Evolutionary conservation across 2,113 vertebrate genomes (phyloP), one percentile per base, ranked within the genome.

Genomic region (Scomber scombrus): DNA sequence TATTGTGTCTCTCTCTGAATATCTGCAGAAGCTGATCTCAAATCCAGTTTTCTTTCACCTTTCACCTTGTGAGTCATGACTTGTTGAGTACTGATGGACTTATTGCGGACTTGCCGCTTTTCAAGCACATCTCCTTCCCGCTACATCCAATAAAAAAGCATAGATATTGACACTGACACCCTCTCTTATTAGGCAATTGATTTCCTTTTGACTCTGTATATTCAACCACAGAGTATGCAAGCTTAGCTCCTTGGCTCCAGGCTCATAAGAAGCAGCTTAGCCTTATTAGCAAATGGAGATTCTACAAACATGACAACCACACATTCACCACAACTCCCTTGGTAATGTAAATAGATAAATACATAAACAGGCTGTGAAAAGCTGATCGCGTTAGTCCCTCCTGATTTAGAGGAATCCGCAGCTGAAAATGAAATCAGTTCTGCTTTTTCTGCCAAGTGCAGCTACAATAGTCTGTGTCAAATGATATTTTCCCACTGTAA

Each of bases 291-390:
- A 72, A 75, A 82, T 3, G 3, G 29, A 74, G 82, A 85, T 89
- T 85, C 80, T 19, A 66, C 81, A 85, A 91, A 92, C 90, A 92
- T 84, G 92, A 86, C 85, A 88, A 81, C 71, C 66, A 11, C 61
- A 46, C 88, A 84, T 76, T 87, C 63, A 71, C 68, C 81, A 85
- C 73, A 66, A 70, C 76, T 91, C 89, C 88, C 87, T 72, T 18
- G 85, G 87, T 79, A 75, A 54, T 76, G 91, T 93, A 93, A 93
- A 93, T 92, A 91, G 90, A 93, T 91, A 92, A 93, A 93, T 90
- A 93, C 90, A 91, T 91, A 93, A 93, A 93, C 91, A 92, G 83
- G 80, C 88, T 81, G 78, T 74, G 85, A 83, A 88, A 75, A 51
- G 83, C 90, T 84, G 86, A 87, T 91, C 85, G 75, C 11, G 61